Evolutionary conservation across 2,888 invertebrate species (phyloP).

Genomic region (Rambutsinella grinnellia): DNA sequence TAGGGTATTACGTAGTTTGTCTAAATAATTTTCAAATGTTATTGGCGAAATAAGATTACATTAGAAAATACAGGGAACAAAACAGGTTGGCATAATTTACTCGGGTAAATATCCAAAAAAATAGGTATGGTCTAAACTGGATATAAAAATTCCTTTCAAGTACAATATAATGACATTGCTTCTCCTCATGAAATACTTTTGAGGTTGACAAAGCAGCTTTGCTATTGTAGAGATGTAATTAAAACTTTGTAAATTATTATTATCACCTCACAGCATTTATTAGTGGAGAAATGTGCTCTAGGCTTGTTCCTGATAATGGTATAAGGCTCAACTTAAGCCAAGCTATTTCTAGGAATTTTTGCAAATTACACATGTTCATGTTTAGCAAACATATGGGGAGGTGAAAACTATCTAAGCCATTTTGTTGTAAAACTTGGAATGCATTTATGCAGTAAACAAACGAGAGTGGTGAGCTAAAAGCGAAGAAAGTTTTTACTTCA

Average conservation of each 20-base stretch:
- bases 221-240: constrained; percentile 13
- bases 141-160: background rate
- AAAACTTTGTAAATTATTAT: constrained; percentile 41
- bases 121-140: background rate
- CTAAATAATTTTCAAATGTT: too few species aligned
- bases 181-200: too few species aligned
- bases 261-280: background rate
- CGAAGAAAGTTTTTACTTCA: too few species aligned
- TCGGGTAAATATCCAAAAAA: background rate
- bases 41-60: background rate
- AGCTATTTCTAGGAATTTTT: too few species aligned
- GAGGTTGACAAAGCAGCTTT: background rate
- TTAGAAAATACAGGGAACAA: background rate
- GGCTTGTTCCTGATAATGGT: too few species aligned
- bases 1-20: too few species aligned
- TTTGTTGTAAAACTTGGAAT: background rate
- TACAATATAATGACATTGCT: background rate
- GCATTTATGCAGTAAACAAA: background rate
- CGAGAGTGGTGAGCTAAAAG: too few species aligned
- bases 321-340: too few species aligned
- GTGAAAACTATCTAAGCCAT: background rate
- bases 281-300: too few species aligned
- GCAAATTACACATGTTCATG: too few species aligned
- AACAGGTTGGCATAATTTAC: background rate
- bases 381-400: too few species aligned